Evolutionary conservation across 1,140 invertebrate species (phyloP).

Genomic region (Drepana arcuata): DNA sequence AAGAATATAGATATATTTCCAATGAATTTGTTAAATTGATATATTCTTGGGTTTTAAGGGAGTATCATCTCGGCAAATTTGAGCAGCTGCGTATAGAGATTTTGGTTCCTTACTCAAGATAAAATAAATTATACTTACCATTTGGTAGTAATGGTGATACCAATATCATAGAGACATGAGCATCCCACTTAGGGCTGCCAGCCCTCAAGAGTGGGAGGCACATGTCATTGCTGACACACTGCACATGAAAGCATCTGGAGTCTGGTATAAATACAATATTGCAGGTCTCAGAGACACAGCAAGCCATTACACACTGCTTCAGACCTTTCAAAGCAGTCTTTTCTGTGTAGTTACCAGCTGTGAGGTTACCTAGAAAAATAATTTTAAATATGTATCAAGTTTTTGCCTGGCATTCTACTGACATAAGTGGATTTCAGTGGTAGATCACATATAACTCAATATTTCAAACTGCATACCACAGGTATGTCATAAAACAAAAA

Average conservation of each 20-base stretch:
- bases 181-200: constrained; percentile 69
- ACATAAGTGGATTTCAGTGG: neutral
- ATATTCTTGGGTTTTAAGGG: no score
- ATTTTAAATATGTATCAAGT: neutral
- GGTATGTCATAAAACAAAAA: no score
- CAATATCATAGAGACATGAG: constrained; percentile 82
- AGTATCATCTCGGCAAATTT: no score
- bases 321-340: constrained; percentile 70
- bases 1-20: neutral
- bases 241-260: constrained; percentile 82
- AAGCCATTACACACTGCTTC: constrained; percentile 79
- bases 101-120: no score
- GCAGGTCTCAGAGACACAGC: constrained; percentile 79
- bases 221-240: constrained; percentile 78
- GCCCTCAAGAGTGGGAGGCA: constrained; percentile 77
- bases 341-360: constrained; percentile 75
- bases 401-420: neutral
- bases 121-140: constrained; percentile 19
- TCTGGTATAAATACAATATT: constrained; percentile 87
- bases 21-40: constrained; percentile 2
- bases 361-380: constrained; percentile 69
- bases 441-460: constrained; percentile 1
- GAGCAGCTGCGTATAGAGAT: no score
- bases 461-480: no score
- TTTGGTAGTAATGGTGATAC: constrained; percentile 75